These are phyloP conservation scores for Sceloporus tristichus DNA, from an alignment of 2,113 vertebrate genomes.

Conservation along the genomic window DNA sequence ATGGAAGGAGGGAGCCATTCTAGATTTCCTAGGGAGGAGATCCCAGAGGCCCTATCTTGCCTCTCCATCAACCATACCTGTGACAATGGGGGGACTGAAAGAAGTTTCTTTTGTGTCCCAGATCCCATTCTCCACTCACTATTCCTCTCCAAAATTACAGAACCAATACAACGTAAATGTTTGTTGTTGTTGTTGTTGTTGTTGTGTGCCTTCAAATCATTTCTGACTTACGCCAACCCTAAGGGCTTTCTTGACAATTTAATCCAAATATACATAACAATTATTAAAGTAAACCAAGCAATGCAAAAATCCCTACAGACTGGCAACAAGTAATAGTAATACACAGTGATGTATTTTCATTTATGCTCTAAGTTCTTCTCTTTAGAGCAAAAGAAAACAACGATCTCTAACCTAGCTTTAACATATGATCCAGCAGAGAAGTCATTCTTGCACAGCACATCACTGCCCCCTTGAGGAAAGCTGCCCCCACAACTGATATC, in stretches of 20 bases:
- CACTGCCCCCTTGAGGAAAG: conserved; percentile 73
- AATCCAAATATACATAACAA: conserved; percentile 5
- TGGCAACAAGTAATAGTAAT: no score
- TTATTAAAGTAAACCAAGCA: neutral
- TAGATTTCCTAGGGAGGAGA: no score
- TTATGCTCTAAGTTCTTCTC: neutral
- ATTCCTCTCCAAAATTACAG: neutral
- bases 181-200: no score
- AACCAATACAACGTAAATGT: neutral
- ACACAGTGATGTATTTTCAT: neutral
- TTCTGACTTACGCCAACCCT: no score
- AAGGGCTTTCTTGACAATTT: no score
- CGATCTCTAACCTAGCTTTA: rapidly evolving
- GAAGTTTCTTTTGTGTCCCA: no score
- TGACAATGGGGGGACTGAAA: no score
- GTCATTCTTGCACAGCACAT: conserved; percentile 25
- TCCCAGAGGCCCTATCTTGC: no score
- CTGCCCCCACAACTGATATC: rapidly evolving
- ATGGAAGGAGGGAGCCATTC: no score
- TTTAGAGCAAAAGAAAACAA: neutral
- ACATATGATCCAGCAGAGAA: neutral
- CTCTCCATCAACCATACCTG: no score
- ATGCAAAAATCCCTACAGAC: neutral
- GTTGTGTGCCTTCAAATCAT: no score
- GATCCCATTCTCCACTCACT: neutral